Percentiles rank a stretch among this genome's conserved stretches.
Conservation (phyloP, 2,113 vertebrate genomes). For the Centropristis striata region DNA sequence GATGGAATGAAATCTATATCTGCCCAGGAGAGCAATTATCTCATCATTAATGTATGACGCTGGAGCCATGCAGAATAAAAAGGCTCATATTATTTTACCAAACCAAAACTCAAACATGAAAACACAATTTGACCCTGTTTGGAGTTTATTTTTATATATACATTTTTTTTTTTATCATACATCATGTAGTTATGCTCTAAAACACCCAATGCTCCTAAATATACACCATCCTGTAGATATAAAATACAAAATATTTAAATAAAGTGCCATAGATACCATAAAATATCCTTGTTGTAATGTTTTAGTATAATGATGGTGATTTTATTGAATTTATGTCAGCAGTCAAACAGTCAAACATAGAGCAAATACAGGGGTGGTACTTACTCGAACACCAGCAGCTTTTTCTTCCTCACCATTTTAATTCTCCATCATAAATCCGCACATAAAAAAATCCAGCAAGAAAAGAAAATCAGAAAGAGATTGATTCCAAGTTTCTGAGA, state of each 20-base stretch:
- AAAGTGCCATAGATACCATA: not conserved
- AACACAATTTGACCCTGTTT: too few relatives aligned
- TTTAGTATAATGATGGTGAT: not conserved
- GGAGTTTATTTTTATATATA: too few relatives aligned
- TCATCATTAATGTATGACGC: constrained; percentile 73
- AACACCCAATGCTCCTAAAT: not conserved
- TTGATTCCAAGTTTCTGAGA: constrained; percentile 13
- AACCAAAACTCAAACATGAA: constrained; percentile 28
- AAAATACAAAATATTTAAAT: not conserved
- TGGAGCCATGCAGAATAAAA: constrained; percentile 48
- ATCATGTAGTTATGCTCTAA: not conserved
- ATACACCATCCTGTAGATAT: not conserved
- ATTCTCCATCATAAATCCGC: constrained; percentile 78
- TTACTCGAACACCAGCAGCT: constrained; percentile 80
- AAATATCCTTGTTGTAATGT: not conserved
- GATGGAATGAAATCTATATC: constrained; percentile 67
- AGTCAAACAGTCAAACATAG: constrained; percentile 11
- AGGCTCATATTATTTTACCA: constrained; percentile 41
- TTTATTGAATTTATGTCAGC: not conserved
- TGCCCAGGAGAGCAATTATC: constrained; percentile 52
- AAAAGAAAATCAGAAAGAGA: constrained; percentile 16
- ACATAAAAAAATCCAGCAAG: constrained; percentile 31
- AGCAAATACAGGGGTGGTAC: constrained; percentile 51
- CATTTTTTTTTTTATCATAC: not conserved
- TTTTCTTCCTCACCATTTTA: constrained; percentile 83